Evolutionary conservation across 2,888 invertebrate species (phyloP), one percentile per base, ranked within the genome.

Genomic region (Leptinotarsa rubiginosa): DNA sequence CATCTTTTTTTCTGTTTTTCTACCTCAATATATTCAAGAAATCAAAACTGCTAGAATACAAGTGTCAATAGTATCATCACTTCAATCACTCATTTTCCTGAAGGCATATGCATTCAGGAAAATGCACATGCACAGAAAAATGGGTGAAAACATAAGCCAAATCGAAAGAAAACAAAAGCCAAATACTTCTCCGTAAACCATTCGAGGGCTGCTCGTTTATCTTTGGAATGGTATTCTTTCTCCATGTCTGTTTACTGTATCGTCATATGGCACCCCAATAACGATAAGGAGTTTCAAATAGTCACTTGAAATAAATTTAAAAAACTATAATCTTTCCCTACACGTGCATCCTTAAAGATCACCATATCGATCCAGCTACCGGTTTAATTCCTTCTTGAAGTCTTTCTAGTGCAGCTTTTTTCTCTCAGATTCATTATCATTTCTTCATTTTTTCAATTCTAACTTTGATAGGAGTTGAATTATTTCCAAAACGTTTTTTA

Each of bases 241-340:
- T 74, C 73, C 71, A 79, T 76, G 84, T 82, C 84, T 85, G 85
- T 84, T 84, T 83, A 83, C 83, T 83, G 82, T 83, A 82, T 41
- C 83, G 81, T 84, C 85, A 85, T 79, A 80, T 83, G 83, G 83
- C 85, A 84, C 84, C 84, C 85, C 81, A 77, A 81, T 84, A 83
- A 84, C 81, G 69, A 69, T 85, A 85, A 85, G 82, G 77, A 77
- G 75, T 81, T 83, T 84, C 82, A 81, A 82, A 82, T 81, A 82
- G 80, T 80, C 84, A 81, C 83, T 83, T 82, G 81, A 82, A 83
- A 81, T 79, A 64, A 31, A 31, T 31, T 31, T 22, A 65, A 66
- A 66, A 73, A 66, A 73, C 25, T 54, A 69, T 31, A 69, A 65
- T 59, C 52, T 72, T 65, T 68, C 54, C 56, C 47, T 65, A 69